Evolutionary conservation across 2,113 vertebrate genomes (phyloP), one percentile per base, ranked within the genome.

Genomic region (Paramisgurnus dabryanus): DNA sequence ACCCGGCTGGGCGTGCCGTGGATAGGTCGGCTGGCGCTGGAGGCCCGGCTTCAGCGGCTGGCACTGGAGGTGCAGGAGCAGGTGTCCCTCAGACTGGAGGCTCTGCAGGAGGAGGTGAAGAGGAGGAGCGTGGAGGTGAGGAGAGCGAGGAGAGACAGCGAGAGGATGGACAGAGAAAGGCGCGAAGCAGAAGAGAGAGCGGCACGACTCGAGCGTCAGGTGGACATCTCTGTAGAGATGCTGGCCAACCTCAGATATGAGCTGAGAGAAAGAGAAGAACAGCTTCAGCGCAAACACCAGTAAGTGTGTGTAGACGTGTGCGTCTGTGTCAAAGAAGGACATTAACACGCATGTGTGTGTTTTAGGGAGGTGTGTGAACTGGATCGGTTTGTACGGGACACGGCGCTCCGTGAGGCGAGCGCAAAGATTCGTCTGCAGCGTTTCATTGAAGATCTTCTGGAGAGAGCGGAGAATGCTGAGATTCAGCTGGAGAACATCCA

Each of bases 371-470:
- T 97, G 90, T 89, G 91, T 67, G 94, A 96, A 87, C 93, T 98
- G 0, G 95, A 97, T 85, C 89, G 91, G 83, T 98, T 97, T 88
- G 93, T 98, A 87, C 95, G 95, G 82, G 94, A 94, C 83, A 98
- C 95, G 0, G 96, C 96, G 0, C 89, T 94, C 0, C 93, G 93
- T 0, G 97, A 98, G 87, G 95, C 95, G 12, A 93, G 94, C 0
- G 96, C 96, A 79, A 98, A 98, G 85, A 91, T 94, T 67, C 93
- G 95, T 0, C 95, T 99, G 43, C 96, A 98, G 90, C 92, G 92
- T 47, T 99, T 99, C 87, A 99, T 98, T 0, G 97, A 99, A 93
- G 92, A 95, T 82, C 89, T 99, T 83, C 87, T 99, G 88, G 95
- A 96, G 22, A 91, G 97, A 2, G 97, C 96, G 0, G 97, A 98